These are phyloP conservation scores for Tapera naevia DNA, from an alignment of 2,797 vertebrate species.

Conservation along the genomic window DNA sequence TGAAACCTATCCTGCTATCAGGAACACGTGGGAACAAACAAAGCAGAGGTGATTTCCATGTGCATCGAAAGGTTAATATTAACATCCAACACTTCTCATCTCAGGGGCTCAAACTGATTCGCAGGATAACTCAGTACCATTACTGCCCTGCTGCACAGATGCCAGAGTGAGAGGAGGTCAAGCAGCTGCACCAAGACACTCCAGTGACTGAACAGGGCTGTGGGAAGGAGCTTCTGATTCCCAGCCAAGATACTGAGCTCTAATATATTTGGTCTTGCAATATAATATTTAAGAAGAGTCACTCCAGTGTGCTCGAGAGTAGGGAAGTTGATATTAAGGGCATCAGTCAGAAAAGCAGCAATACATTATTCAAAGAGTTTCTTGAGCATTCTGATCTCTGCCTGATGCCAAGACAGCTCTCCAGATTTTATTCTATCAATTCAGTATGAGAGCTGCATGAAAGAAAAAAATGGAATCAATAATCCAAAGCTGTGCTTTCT, in stretches of 20 bases:
- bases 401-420: not conserved
- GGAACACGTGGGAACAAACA: not conserved
- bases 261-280: not conserved
- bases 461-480: not conserved
- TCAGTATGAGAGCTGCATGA: not conserved
- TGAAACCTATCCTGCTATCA: not conserved
- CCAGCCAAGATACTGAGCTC: not conserved
- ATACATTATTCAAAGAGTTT: not conserved
- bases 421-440: not conserved
- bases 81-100: no score
- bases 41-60: not conserved
- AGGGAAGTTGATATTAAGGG: not conserved
- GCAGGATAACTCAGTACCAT: fast-evolving
- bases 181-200: fast-evolving
- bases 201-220: not conserved
- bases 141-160: not conserved
- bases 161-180: not conserved
- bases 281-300: not conserved
- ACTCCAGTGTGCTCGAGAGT: not conserved
- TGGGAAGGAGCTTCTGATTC: not conserved
- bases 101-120: not conserved
- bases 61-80: not conserved
- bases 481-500: not conserved
- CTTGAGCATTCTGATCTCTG: not conserved
- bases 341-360: not conserved